phyloP scores from a whole-genome alignment of 2,888 invertebrate genomes.

The Hypomecis atomaria region DNA sequence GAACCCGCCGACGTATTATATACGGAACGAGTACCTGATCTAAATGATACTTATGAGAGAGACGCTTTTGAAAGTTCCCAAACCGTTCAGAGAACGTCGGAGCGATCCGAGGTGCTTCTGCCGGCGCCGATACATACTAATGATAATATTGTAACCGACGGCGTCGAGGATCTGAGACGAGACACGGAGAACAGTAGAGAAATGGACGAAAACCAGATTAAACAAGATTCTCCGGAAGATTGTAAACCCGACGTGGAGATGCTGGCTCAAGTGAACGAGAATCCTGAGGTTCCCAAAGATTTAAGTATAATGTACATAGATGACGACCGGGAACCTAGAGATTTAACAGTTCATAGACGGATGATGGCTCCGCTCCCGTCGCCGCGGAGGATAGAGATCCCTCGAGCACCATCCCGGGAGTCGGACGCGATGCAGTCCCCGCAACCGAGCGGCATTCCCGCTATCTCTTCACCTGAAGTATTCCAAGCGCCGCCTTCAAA shows the following conservation, averaged over 20 bases:
- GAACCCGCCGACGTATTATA: slow-evolving; percentile 57
- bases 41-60: slow-evolving; percentile 57
- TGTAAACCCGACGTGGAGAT: slow-evolving; percentile 23
- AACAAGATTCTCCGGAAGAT: slow-evolving; percentile 15
- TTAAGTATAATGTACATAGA: slow-evolving; percentile 72
- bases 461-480: slow-evolving; percentile 88
- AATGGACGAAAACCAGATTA: slow-evolving; percentile 8
- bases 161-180: slow-evolving; percentile 39
- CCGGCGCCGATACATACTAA: slow-evolving; percentile 43
- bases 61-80: slow-evolving; percentile 54
- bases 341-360: slow-evolving; percentile 84
- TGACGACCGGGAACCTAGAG: slow-evolving; percentile 72
- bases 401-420: slow-evolving; percentile 87
- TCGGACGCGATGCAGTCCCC: slow-evolving; percentile 90
- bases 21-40: slow-evolving; percentile 69
- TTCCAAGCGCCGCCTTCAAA: slow-evolving; percentile 79
- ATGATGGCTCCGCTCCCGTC: slow-evolving; percentile 75
- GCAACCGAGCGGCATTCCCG: slow-evolving; percentile 89
- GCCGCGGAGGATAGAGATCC: slow-evolving; percentile 75
- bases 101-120: slow-evolving; percentile 58
- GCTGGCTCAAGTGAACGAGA: slow-evolving; percentile 31
- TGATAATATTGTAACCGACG: slow-evolving; percentile 5
- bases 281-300: slow-evolving; percentile 78
- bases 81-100: slow-evolving; percentile 52
- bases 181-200: slow-evolving; percentile 16